Evolutionary conservation across 2,888 invertebrate species (phyloP).

Genomic region (Mythimna lalbum): DNA sequence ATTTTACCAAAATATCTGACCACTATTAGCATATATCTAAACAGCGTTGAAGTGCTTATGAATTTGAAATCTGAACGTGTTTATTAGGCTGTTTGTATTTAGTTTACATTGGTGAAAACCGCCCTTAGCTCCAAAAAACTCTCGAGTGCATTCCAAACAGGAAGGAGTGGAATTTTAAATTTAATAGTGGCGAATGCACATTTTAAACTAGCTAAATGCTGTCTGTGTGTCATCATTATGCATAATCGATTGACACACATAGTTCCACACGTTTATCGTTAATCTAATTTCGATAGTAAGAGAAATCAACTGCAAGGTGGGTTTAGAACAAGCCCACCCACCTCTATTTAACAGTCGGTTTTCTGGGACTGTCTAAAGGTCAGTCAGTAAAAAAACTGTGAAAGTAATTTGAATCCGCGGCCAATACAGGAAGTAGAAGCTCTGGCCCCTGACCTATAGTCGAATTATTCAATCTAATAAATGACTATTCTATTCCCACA

Average conservation of each 20-base stretch:
- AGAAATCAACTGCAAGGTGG: too few relatives aligned
- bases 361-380: too few relatives aligned
- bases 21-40: too few relatives aligned
- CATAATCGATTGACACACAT: too few relatives aligned
- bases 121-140: neutral
- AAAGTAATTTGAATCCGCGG: slow-evolving; percentile 6
- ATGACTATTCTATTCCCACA: slow-evolving; percentile 39
- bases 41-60: too few relatives aligned
- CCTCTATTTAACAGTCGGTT: too few relatives aligned
- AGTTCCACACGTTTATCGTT: too few relatives aligned
- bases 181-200: neutral
- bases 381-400: neutral
- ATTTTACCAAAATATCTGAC: too few relatives aligned
- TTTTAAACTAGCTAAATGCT: neutral
- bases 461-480: slow-evolving; percentile 54
- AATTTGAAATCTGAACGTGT: too few relatives aligned
- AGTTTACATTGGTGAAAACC: neutral
- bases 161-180: neutral
- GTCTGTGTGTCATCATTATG: neutral
- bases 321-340: too few relatives aligned
- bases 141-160: neutral
- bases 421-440: slow-evolving; percentile 23
- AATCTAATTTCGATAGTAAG: too few relatives aligned
- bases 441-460: slow-evolving; percentile 19
- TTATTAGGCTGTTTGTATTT: neutral